phyloP scores from a whole-genome alignment of 1,140 invertebrate species.

The Adelges cooleyi region DNA sequence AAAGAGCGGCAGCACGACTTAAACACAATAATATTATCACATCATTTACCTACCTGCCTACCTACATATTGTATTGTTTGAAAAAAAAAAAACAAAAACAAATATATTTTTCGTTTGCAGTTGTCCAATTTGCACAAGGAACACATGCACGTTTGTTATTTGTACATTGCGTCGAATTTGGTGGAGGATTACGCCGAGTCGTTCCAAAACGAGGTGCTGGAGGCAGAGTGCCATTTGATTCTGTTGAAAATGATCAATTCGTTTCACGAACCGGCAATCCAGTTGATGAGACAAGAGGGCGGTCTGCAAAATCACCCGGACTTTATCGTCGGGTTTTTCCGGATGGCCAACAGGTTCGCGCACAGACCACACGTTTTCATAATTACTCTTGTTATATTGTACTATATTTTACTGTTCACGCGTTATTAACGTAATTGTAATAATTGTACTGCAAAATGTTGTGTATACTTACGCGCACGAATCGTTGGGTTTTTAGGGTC shows the following conservation, averaged over 20 bases:
- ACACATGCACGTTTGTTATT: conserved; percentile 84
- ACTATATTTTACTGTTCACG: no score
- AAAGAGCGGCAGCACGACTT: conserved; percentile 11
- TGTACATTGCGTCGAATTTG: conserved; percentile 88
- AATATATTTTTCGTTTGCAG: conserved; percentile 39
- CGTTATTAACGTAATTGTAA: no score
- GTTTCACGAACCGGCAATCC: conserved; percentile 74
- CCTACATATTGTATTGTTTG: no score
- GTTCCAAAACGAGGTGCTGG: conserved; percentile 50
- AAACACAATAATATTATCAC: background rate
- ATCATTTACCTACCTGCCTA: background rate
- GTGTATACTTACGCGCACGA: no score
- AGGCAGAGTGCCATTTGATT: conserved; percentile 2
- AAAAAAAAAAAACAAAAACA: background rate
- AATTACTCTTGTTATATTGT: no score
- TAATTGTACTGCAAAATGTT: background rate
- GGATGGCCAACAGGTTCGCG: conserved; percentile 64
- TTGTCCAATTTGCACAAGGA: conserved; percentile 71
- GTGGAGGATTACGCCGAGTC: conserved; percentile 84
- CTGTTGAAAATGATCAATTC: conserved; percentile 78
- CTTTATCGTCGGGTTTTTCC: conserved; percentile 93
- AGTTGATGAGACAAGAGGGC: conserved; percentile 57
- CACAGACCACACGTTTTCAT: no score
- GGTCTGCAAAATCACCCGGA: conserved; percentile 86
- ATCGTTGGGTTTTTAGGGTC: no score